Evolutionary conservation across 2,797 vertebrate genomes (phyloP), one percentile per base, ranked within the genome.

Genomic region (Sphenodon punctatus): DNA sequence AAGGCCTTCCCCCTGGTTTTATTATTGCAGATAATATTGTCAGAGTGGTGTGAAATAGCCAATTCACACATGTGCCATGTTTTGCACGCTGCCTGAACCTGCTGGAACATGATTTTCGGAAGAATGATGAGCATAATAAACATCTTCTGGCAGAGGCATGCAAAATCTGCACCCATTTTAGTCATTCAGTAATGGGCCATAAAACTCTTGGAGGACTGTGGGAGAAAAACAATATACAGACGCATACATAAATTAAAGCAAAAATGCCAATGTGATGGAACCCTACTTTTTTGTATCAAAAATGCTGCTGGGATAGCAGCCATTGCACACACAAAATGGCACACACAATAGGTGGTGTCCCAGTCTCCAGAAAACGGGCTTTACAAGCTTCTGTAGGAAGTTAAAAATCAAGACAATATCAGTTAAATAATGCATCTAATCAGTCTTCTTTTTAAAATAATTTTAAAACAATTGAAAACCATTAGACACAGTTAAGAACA

Each of bases 51-150:
- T 91, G 91, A 95, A 95, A 95, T 88, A 87, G 94, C 94, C 93
- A 94, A 94, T 94, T 94, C 94, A 94, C 94, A 95, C 93, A 90
- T 93, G 87, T 89, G 88, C 80, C 91, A 84, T 61, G 56, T 88
- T 95, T 93, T 91, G 84, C 76, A 90, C 85, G 92, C 88, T 92
- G 93, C 83, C 92, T 93, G 86, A 95, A 95, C 94, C 94, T 94
- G 92, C 94, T 95, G 92, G 93, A 95, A 95, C 93, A 90, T 94
- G 94, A 94, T 96, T 96, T 96, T 93, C 91, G 1, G 87, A 93
- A 95, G 95, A 96, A 93, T 95, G 92, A 95, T 96, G 94, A 91
- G 88, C 80, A 89, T 91, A 95, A 95, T 96, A 96, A 96, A 95
- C 94, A 92, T 95, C 92, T 94, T 95, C 93, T 95, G 94, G 94